Percentiles rank a stretch among this genome's conserved stretches.
These are phyloP conservation scores for Cacatua alba DNA, from an alignment of 2,113 vertebrate genomes.

Conservation along the genomic window DNA sequence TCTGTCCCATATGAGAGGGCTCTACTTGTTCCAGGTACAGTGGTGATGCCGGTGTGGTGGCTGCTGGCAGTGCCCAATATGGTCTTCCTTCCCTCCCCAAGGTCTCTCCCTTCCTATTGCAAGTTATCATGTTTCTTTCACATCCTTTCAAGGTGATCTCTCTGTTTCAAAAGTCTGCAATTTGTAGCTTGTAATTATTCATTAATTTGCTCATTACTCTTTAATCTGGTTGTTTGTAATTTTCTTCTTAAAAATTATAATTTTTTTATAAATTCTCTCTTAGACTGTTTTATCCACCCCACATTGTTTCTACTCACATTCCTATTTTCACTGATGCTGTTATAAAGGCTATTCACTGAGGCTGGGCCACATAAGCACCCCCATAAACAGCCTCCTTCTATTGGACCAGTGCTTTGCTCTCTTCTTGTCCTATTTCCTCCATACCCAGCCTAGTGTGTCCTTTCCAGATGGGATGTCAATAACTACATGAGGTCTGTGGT, in stretches of 20 bases:
- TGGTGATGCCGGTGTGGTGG: accelerated
- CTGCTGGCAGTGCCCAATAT: background rate
- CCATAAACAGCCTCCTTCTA: background rate
- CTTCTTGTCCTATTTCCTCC: background rate
- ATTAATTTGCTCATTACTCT: background rate
- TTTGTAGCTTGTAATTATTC: background rate
- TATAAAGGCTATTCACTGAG: accelerated
- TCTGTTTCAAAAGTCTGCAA: background rate
- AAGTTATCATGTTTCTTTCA: background rate
- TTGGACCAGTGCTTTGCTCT: background rate
- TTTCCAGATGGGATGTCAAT: background rate
- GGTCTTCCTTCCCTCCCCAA: background rate
- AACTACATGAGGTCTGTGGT: background rate
- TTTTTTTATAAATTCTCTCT: background rate
- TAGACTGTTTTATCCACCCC: background rate
- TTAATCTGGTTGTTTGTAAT: background rate
- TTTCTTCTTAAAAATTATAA: background rate
- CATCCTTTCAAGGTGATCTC: background rate
- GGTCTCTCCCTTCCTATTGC: background rate
- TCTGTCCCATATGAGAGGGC: accelerated
- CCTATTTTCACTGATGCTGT: background rate
- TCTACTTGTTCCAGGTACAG: background rate
- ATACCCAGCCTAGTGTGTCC: too few relatives aligned
- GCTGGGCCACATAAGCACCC: background rate
- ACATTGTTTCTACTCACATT: background rate